Evolutionary conservation across 1,140 invertebrate species (phyloP).

Genomic region (Trachelipus rathkii): DNA sequence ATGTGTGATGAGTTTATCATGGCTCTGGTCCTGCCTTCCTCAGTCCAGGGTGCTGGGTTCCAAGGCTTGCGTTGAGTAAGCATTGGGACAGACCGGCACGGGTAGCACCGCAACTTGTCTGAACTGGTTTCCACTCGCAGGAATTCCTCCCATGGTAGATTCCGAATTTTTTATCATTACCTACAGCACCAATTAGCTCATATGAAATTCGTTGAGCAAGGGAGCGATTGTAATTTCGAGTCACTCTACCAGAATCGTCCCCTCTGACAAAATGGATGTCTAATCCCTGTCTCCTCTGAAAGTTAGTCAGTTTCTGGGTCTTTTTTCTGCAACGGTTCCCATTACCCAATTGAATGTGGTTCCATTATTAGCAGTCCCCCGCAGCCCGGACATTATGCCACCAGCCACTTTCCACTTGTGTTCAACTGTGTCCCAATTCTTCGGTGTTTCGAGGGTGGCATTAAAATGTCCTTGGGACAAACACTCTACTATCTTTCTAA

Average conservation of each 20-base stretch:
- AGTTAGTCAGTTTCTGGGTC: too few species aligned
- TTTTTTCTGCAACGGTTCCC: too few species aligned
- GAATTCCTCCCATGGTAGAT: neutral
- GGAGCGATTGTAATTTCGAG: neutral
- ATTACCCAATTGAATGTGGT: neutral
- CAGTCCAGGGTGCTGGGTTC: neutral
- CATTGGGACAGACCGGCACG: neutral
- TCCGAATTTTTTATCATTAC: neutral
- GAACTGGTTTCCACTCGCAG: neutral
- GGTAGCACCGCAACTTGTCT: neutral
- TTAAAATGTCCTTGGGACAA: neutral
- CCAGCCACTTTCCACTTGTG: neutral
- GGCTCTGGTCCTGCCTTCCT: neutral
- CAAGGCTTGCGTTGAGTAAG: neutral
- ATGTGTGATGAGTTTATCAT: too few species aligned
- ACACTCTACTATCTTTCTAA: neutral
- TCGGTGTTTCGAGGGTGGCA: neutral
- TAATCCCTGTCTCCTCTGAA: too few species aligned
- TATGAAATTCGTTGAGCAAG: neutral
- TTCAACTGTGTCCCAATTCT: neutral
- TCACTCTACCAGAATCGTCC: neutral
- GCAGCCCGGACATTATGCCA: neutral
- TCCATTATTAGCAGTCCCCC: neutral
- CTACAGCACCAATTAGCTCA: neutral
- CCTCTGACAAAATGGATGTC: neutral